Evolutionary conservation across 2,888 invertebrate genomes (phyloP), one percentile per base, ranked within the genome.

Genomic region (Tetramorium bicarinatum): DNA sequence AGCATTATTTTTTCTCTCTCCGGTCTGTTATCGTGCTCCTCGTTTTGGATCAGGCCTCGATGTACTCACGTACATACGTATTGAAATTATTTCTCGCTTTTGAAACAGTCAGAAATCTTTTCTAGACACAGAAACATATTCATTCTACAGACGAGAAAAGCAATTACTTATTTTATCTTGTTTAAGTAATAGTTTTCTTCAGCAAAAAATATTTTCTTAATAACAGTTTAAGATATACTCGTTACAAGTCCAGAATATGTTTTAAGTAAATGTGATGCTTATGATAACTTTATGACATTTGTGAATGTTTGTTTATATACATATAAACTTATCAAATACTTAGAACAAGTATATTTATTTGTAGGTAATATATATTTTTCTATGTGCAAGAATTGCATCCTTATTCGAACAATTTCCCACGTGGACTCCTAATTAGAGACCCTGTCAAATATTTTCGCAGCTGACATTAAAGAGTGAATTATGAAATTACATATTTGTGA

Each of bases 51-150:
- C 54, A 41, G n/a, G 47, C 15, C 15, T 25, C 11, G 54, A 41
- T 9, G 3, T 13, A 64, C 3, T 13, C 41, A 25, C 29, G 4
- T 15, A 11, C 15, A 8, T 59, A 59, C 4, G 21, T 15, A 41
- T 64, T 38, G 13, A 44, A 66, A 52, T 67, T 77, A 66, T 66
- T 44, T 44, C 34, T 47, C 59, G 11, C 9, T 38, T 52, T 64
- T 7, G 62, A 41, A 64, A 11, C n/a, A 41, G 25, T n/a, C 54
- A n/a, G n/a, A 44, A 49, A 44, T 9, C n/a, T 67, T 64, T 49
- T 64, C 13, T 2, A 34, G 4, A 34, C 29, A 34, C 4, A 34
- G 29, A 34, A 34, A 34, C 3, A 34, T 34, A 34, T 34, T 34
- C 0, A 4, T 34, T 34, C 29, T 34, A 29, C 29, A 34, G 29